Base-by-base conservation (phyloP, 2,113 vertebrate genomes). In the Cynopterus brachyotis region DNA sequence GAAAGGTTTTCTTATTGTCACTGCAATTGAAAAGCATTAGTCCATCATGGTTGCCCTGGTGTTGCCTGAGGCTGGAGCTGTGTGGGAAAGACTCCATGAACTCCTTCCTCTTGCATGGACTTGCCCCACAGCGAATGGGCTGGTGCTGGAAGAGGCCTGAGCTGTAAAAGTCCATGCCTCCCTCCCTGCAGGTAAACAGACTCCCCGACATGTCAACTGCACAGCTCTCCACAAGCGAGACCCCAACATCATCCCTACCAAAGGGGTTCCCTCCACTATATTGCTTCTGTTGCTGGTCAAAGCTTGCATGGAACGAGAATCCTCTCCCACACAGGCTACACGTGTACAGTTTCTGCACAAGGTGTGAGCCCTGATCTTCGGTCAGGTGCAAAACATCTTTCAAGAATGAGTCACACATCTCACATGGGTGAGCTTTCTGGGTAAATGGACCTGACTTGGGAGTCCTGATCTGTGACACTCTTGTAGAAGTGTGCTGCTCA, bases 141-240 rank as follows among this genome's bases (percentile, higher is more conserved):
- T 72, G 89, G 40, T 35, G n/a, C 70, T 69, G 81, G 76, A 85
- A 64, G 47, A 92, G 37, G 19, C 55, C 40, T 7, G 79, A 35
- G 83, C 47, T 42, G 11, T 28, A 40, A 20, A 87, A 12, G 19
- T 17, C 62, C 19, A 22, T 32, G 7, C 20, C 35, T 2, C 60
- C 75, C 28, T 94, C 62, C 26, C 50, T 83, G 55, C 59, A 69
- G 8, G 20, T 37, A 79, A 72, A 62, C 1, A 50, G 69, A 17
- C 50, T 62, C 55, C 57, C 57, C 4, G 60, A 57, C 7, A 5
- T 20, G 2, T 9, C 37, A 47, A 17, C 2, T 10, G 47, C 10
- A 42, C 17, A 86, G 88, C 35, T 86, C 55, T 83, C 86, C 91
- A 35, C 40, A 10, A 66, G 22, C 0, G 57, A 83, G 37, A 70